Evolutionary conservation across 1,140 invertebrate species (phyloP).

Genomic region (Semibalanus balanoides): DNA sequence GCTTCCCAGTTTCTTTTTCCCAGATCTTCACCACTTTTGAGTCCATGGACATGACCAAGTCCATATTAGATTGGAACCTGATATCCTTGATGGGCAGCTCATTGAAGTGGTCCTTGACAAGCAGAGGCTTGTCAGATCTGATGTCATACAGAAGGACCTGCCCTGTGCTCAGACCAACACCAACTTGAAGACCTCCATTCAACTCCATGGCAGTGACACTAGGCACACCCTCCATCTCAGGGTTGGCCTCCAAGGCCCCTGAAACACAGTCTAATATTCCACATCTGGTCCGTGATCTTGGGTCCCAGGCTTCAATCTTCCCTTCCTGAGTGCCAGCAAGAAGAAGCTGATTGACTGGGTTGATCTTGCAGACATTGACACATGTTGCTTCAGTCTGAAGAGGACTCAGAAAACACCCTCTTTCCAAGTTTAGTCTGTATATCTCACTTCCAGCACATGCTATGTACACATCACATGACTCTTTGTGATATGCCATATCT

Average conservation of each 20-base stretch:
- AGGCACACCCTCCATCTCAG: slow-evolving; percentile 41
- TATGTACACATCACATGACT: slow-evolving; percentile 80
- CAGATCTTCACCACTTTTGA: slow-evolving; percentile 84
- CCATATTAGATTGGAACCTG: slow-evolving; percentile 63
- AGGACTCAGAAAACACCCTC: slow-evolving; percentile 76
- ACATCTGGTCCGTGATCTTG: slow-evolving; percentile 54
- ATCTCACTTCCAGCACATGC: slow-evolving; percentile 62
- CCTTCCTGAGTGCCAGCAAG: slow-evolving; percentile 81
- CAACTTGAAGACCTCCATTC: slow-evolving; percentile 65
- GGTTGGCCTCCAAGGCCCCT: slow-evolving; percentile 44
- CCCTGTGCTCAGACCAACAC: slow-evolving; percentile 79
- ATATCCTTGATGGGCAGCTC: slow-evolving; percentile 79
- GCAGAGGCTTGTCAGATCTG: slow-evolving; percentile 69
- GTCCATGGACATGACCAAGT: slow-evolving; percentile 85
- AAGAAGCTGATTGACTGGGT: slow-evolving; percentile 75
- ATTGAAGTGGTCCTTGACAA: slow-evolving; percentile 91
- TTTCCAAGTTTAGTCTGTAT: slow-evolving; percentile 2
- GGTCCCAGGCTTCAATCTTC: slow-evolving; percentile 91
- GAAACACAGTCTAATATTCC: slow-evolving; percentile 74
- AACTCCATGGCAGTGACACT: slow-evolving; percentile 65
- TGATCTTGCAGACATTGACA: slow-evolving; percentile 75
- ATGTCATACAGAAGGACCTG: slow-evolving; percentile 92
- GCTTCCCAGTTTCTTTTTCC: slow-evolving; percentile 77
- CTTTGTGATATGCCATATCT: slow-evolving; percentile 81
- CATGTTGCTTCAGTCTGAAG: slow-evolving; percentile 55